Evolutionary conservation across 92 coral and sea anemone genomes (phyloP), one percentile per base, ranked within the genome.

Genomic region (Galaxea fascicularis): DNA sequence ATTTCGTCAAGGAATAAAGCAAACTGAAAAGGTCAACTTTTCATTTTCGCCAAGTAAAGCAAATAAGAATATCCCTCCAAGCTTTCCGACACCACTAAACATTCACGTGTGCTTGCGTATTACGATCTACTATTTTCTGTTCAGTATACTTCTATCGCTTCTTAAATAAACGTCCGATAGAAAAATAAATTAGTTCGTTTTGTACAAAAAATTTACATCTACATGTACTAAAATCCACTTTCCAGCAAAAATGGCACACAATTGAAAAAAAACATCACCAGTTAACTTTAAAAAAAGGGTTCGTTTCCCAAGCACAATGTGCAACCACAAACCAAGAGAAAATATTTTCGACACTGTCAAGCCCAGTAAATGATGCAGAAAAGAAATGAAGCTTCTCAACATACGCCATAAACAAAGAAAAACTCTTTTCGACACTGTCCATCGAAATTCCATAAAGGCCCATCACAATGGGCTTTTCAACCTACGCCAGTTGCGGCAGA

Each of bases 101-200:
- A 35, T 20, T 35, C 52, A 53, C 71, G 15, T 24, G 60, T 18
- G 35, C 30, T 14, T 20, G 71, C 31, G 69, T 35, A 44, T 49
- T 21, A 0, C 29, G 35, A 30, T 80, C 51, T 8, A 51, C 31
- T 30, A 31, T 79, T 45, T 11, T 29, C 16, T 54, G 6, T 78
- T 46, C 44, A 25, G 15, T 54, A 26, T 82, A 39, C 78, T 25
- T 26, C 78, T 44, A 82, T 57, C 57, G 21, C 59, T 41, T 41
- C 24, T 68, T 82, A 82, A 82, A 82, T 82, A 82, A 66, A 67
- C 56, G 39, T 71, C 41, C 28, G 31, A 58, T 82, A 82, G 26
- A 82, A 82, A 82, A 82, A 82, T 82, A 82, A 82, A 41, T 82
- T 82, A 82, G 21, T 41, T 82, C 17, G 76, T 8, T 54, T 13